These are phyloP conservation scores for Amphiura filiformis DNA, from an alignment of 35 echinoderm and acorn worm genomes.

Conservation along the genomic window DNA sequence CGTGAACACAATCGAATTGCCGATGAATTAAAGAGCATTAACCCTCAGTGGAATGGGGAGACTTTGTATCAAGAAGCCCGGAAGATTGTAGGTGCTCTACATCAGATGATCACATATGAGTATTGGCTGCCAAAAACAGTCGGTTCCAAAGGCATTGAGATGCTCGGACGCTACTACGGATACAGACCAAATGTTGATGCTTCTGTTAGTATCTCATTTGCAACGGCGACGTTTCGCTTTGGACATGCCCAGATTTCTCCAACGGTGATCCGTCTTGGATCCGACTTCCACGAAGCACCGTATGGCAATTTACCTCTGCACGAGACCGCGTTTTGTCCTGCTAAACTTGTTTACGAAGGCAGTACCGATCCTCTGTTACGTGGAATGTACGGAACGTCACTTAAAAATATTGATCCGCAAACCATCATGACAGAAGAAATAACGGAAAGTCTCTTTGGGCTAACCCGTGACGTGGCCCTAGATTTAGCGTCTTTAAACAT, in stretches of 20 bases:
- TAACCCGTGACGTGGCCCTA: not conserved
- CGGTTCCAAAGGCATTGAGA: not conserved
- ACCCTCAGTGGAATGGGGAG: not conserved
- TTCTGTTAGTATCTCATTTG: not conserved
- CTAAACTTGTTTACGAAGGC: not conserved
- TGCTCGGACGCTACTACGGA: not conserved
- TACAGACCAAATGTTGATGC: not conserved
- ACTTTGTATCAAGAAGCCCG: not conserved
- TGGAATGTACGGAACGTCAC: not conserved
- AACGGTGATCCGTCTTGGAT: not conserved
- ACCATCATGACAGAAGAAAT: not conserved
- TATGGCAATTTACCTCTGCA: not conserved
- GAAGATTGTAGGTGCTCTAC: not conserved
- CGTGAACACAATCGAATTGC: not conserved
- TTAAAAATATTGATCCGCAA: not conserved
- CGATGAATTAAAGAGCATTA: not conserved
- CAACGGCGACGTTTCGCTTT: not conserved
- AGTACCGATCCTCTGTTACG: not conserved
- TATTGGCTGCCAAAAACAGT: not conserved
- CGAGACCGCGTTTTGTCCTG: not conserved
- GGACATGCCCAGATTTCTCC: not conserved
- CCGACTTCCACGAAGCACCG: not conserved
- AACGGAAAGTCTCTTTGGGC: not conserved
- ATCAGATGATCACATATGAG: not conserved
- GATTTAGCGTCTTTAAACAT: slow-evolving; percentile 84